These are phyloP conservation scores for Varecia variegata DNA, from an alignment of 2,797 vertebrate species.

Conservation along the genomic window DNA sequence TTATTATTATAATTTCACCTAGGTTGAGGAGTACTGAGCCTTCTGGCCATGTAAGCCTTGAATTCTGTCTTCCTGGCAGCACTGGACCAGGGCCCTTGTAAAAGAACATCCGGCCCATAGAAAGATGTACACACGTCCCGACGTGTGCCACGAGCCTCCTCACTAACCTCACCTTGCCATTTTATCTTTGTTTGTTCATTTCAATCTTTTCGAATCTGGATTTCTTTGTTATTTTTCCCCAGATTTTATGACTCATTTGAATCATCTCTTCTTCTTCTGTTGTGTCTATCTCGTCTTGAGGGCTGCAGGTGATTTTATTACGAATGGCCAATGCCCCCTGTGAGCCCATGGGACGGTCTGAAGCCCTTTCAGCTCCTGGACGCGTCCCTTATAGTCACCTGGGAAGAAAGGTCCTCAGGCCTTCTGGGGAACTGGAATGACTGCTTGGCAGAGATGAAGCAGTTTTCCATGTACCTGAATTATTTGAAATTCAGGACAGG, in stretches of 20 bases:
- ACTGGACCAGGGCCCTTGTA: background rate
- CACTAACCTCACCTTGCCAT: background rate
- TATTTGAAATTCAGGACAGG: background rate
- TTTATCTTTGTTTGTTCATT: background rate
- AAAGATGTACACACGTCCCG: background rate
- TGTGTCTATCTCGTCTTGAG: background rate
- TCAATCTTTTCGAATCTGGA: background rate
- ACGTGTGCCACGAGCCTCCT: background rate
- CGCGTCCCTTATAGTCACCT: background rate
- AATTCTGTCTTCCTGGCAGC: background rate
- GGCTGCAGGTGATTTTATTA: background rate
- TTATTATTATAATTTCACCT: background rate
- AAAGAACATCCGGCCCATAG: background rate
- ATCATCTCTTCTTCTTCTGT: background rate
- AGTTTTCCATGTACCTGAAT: background rate
- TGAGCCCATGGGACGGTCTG: background rate
- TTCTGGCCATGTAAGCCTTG: background rate
- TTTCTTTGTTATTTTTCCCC: background rate
- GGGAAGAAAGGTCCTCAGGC: background rate
- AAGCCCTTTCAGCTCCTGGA: background rate
- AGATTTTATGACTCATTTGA: background rate
- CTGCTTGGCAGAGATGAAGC: background rate
- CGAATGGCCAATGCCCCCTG: background rate
- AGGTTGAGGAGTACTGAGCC: background rate
- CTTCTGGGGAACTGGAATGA: background rate